Conservation (phyloP, 2,797 vertebrate species). For the Pogonophryne albipinna region DNA sequence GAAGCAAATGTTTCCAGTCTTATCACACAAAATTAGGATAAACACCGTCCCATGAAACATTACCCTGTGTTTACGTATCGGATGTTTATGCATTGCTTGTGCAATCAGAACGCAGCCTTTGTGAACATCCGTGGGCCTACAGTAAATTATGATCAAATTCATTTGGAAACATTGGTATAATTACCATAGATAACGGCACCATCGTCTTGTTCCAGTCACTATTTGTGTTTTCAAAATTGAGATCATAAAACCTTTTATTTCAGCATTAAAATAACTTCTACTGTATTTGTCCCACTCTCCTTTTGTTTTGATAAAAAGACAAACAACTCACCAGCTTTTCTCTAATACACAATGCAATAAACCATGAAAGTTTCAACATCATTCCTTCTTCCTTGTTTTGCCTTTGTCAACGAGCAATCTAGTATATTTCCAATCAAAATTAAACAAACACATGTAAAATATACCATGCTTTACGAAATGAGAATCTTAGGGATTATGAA, state of each 20-base stretch:
- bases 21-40: slow-evolving; percentile 20
- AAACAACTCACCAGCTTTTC: too few relatives aligned
- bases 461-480: neutral
- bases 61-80: slow-evolving; percentile 7
- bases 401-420: neutral
- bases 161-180: neutral
- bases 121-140: neutral
- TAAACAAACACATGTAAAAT: neutral
- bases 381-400: neutral
- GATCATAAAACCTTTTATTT: neutral
- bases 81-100: slow-evolving; percentile 7
- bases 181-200: slow-evolving; percentile 5
- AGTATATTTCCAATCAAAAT: neutral
- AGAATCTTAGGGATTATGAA: neutral
- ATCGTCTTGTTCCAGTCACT: neutral
- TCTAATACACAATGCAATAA: too few relatives aligned
- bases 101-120: slow-evolving; percentile 1
- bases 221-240: neutral
- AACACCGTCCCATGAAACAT: slow-evolving; percentile 13
- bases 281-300: neutral
- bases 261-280: neutral
- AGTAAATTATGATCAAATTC: slow-evolving; percentile 8
- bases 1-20: slow-evolving; percentile 30
- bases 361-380: neutral
- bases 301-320: neutral